A percentile compares a stretch with the other conserved stretches of the same genome.
These are phyloP conservation scores for Channa striata DNA, from an alignment of 2,797 vertebrate species.

Conservation along the genomic window DNA sequence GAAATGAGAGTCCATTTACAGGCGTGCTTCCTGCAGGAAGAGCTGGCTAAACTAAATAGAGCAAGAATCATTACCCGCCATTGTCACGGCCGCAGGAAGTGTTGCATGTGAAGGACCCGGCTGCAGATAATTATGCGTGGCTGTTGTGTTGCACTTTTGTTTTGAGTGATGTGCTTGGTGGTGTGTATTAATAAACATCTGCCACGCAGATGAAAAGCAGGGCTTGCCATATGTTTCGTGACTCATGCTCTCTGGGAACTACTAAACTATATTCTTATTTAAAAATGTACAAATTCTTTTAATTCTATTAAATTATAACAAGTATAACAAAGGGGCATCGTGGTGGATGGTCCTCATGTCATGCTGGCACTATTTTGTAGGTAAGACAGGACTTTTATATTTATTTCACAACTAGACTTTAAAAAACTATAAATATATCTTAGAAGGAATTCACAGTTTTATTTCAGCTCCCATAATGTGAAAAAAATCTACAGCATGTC, in stretches of 20 bases:
- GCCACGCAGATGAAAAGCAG: constrained; percentile 56
- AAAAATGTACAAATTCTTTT: constrained; percentile 39
- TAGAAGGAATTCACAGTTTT: constrained; percentile 4
- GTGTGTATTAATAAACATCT: constrained; percentile 69
- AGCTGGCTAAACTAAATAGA: constrained; percentile 67
- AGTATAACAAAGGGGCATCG: neutral
- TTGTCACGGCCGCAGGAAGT: constrained; percentile 61
- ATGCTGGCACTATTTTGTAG: neutral
- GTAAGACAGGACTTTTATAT: neutral
- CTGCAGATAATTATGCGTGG: constrained; percentile 64
- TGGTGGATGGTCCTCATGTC: neutral
- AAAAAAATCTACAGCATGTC: neutral
- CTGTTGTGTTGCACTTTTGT: constrained; percentile 59
- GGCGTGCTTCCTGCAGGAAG: constrained; percentile 62
- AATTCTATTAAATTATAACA: constrained; percentile 53
- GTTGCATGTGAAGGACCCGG: constrained; percentile 42
- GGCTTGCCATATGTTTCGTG: constrained; percentile 51
- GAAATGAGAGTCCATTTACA: constrained; percentile 67
- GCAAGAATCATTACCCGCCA: constrained; percentile 64
- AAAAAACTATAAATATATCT: neutral
- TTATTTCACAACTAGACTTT: constrained; percentile 10
- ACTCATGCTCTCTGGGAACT: constrained; percentile 36
- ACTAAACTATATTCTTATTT: constrained; percentile 37
- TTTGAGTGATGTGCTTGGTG: constrained; percentile 56
- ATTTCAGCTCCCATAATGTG: constrained; percentile 20